These are phyloP conservation scores for Leiothrix lutea DNA, from an alignment of 2,113 vertebrate genomes.

Conservation along the genomic window DNA sequence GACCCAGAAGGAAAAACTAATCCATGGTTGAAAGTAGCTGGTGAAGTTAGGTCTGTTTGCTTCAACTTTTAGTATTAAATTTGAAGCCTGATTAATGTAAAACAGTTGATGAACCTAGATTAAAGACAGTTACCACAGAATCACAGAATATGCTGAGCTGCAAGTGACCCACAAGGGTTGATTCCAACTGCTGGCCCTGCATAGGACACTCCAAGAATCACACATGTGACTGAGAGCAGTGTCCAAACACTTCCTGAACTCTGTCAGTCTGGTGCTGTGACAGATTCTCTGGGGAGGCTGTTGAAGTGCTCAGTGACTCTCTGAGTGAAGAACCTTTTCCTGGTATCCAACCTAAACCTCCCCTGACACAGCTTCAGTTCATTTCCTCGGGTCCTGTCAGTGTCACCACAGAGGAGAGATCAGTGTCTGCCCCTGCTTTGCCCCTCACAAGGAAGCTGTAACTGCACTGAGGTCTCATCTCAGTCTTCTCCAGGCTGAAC, in stretches of 20 bases:
- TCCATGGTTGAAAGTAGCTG: neutral
- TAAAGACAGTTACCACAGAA: neutral
- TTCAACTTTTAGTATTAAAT: neutral
- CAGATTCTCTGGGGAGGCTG: neutral
- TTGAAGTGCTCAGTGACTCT: accelerated
- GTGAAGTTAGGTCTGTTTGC: neutral
- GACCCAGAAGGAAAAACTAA: neutral
- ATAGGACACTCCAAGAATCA: neutral
- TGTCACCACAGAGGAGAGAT: neutral
- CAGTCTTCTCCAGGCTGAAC: neutral
- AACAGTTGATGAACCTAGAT: neutral
- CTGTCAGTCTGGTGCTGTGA: neutral
- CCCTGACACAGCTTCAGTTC: neutral
- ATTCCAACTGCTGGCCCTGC: neutral
- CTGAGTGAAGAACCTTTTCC: neutral
- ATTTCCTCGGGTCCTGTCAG: accelerated
- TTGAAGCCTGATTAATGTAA: neutral
- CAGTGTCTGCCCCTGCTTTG: neutral
- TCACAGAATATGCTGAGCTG: neutral
- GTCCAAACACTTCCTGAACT: neutral
- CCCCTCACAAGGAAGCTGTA: neutral
- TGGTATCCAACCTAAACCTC: accelerated
- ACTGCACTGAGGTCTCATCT: neutral
- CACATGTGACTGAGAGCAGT: neutral
- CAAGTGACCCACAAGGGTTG: accelerated